Base-by-base conservation (phyloP, 2,888 invertebrate species). In the Drosophila nr. perissopoda region DNA sequence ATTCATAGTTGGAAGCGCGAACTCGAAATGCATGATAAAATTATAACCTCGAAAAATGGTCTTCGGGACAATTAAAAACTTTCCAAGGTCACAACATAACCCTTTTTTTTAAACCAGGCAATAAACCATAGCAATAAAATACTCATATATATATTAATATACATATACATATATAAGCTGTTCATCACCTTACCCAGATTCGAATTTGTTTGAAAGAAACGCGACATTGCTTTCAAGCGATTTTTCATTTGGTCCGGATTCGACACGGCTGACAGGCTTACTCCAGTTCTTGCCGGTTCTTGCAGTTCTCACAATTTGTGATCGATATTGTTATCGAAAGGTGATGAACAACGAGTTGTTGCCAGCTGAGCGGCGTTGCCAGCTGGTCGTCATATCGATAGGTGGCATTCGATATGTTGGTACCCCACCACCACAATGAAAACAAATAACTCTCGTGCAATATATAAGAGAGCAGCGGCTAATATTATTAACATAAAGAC, bases 201-300 rank as follows among this genome's bases (percentile, higher is more conserved):
- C 85, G 95, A 93, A 92, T 96, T 95, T 84, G 95, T 95, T 90
- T 97, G 96, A 91, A 98, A 97, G 94, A 97, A 97, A 83, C 96
- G 94, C 48, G 96, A 96, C 91, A 96, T 96, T 0, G 98, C 98
- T 91, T 96, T 95, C 86, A 97, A 95, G 62, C 98, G 95, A 93
- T 96, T 95, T 92, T 96, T 98, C 91, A 95, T 96, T 7, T 95
- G 96, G 90, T 96, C 95, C 0, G 99, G 98, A 94, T 99, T 99
- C 6, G 97, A 97, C 89, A 96, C 97, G 13, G 98, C 96, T 77
- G 98, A 98, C 83, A 98, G 97, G 8, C 98, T 97, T 98, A 45
- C 95, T 95, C 98, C 98, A 97, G 10, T 27, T 38, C n/a, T 8
- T 38, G 38, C 18, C 11, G 33, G 33, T 33, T 33, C 31, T 33